Conservation (phyloP, 2,113 vertebrate genomes). For the Smithornis capensis region DNA sequence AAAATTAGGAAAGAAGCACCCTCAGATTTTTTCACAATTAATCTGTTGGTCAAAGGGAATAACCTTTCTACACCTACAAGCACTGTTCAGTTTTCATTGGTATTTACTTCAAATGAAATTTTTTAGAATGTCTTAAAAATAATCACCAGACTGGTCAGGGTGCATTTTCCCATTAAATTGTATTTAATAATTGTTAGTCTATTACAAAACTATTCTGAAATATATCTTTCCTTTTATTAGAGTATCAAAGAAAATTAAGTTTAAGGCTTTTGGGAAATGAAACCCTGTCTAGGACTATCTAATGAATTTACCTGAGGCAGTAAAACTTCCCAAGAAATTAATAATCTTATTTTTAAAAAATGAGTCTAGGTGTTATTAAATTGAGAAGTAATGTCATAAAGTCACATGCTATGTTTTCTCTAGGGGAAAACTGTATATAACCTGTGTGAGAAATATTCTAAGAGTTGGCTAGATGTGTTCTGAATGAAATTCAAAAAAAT, state of each 20-base stretch:
- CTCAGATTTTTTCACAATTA: neutral
- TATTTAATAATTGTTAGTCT: conserved; percentile 1
- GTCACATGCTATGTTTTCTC: neutral
- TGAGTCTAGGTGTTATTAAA: conserved; percentile 22
- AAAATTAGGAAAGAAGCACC: neutral
- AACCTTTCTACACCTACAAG: neutral
- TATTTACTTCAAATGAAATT: neutral
- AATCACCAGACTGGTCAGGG: neutral
- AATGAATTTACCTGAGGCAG: conserved; percentile 24
- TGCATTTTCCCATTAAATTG: neutral
- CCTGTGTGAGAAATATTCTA: neutral
- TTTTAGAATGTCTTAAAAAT: neutral
- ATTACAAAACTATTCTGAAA: neutral
- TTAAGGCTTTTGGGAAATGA: conserved; percentile 34
- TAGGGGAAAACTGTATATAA: neutral
- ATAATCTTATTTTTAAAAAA: neutral
- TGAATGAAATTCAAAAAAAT: neutral
- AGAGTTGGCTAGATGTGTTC: neutral
- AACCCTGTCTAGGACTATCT: neutral
- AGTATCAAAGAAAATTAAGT: neutral
- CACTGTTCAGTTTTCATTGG: neutral
- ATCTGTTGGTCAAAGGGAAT: neutral
- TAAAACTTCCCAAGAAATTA: conserved; percentile 14
- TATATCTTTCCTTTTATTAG: neutral
- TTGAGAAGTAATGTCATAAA: conserved; percentile 26